phyloP scores from a whole-genome alignment of 2,888 invertebrate species.

The Dyspetes luteomarginatus region DNA sequence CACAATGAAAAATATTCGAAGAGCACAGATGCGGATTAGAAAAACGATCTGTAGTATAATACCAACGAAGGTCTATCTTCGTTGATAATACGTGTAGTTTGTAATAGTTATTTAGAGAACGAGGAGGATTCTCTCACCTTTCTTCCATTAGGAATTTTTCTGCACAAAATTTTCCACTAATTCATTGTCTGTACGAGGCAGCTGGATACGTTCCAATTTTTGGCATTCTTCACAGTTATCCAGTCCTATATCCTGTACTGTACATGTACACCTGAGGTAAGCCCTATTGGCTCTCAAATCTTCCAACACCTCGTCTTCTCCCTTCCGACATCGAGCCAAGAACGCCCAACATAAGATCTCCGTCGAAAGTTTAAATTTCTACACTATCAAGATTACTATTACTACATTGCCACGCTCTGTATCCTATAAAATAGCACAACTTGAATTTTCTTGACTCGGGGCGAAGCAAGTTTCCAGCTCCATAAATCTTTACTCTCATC shows the following conservation, averaged over 20 bases:
- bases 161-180: constrained; percentile 75
- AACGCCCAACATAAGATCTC: constrained; percentile 20
- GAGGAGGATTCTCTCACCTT: neutral
- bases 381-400: neutral
- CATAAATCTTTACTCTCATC: constrained; percentile 52
- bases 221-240: constrained; percentile 35
- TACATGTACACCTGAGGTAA: constrained; percentile 15
- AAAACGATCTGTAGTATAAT: constrained; percentile 20
- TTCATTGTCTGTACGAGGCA: constrained; percentile 58
- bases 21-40: constrained; percentile 12
- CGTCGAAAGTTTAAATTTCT: constrained; percentile 23
- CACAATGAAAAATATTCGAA: too few species aligned
- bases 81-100: neutral
- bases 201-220: constrained; percentile 35
- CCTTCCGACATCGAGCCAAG: constrained; percentile 44
- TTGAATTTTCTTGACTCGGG: constrained; percentile 52
- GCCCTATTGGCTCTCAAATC: constrained; percentile 54
- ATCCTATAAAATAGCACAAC: constrained; percentile 39
- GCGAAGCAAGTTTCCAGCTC: constrained; percentile 35
- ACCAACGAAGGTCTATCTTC: too few species aligned
- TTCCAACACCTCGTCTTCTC: constrained; percentile 55
- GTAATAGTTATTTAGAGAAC: constrained; percentile 12
- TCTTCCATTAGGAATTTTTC: constrained; percentile 12
- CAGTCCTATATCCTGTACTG: neutral
- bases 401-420: constrained; percentile 4